Evolutionary conservation across 2,888 invertebrate species (phyloP).

Genomic region (Proisotoma minuta): DNA sequence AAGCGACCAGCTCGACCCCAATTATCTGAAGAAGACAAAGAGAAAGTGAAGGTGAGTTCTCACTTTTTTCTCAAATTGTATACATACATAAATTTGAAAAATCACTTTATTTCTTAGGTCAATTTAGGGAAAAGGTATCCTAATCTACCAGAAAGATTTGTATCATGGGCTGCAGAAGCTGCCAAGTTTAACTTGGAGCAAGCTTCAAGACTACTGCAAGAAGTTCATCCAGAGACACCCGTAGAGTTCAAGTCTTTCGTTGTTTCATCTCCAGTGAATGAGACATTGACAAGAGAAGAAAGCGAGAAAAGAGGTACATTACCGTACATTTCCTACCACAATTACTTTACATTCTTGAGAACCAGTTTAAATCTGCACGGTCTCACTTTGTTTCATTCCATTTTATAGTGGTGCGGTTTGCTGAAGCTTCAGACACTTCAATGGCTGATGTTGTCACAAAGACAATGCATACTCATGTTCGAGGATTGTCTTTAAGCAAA

Average conservation of each 20-base stretch:
- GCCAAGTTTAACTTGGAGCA: slow-evolving; percentile 78
- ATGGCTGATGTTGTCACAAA: slow-evolving; percentile 7
- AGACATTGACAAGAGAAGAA: slow-evolving; percentile 7
- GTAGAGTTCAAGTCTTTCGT: slow-evolving; percentile 47
- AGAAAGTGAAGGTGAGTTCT: slow-evolving; percentile 42
- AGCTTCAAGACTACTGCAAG: slow-evolving; percentile 69
- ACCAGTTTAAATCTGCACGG: too few species aligned
- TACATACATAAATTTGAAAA: too few species aligned
- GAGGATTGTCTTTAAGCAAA: not conserved
- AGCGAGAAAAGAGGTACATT: slow-evolving; percentile 9
- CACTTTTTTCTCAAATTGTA: too few species aligned
- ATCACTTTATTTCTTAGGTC: too few species aligned
- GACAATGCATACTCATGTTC: not conserved
- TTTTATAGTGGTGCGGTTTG: slow-evolving; percentile 31
- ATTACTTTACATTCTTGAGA: slow-evolving; percentile 5
- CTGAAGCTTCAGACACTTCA: slow-evolving; percentile 22
- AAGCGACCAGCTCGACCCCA: slow-evolving; percentile 46
- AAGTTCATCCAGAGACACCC: slow-evolving; percentile 42
- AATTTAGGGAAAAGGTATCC: slow-evolving; percentile 68
- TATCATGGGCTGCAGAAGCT: slow-evolving; percentile 76
- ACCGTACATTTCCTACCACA: not conserved
- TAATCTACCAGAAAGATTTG: slow-evolving; percentile 70
- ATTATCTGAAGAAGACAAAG: slow-evolving; percentile 39
- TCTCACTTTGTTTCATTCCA: too few species aligned
- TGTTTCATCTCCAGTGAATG: slow-evolving; percentile 20